Conservation (phyloP, 2,113 vertebrate genomes). For the Nycticebus coucang region DNA sequence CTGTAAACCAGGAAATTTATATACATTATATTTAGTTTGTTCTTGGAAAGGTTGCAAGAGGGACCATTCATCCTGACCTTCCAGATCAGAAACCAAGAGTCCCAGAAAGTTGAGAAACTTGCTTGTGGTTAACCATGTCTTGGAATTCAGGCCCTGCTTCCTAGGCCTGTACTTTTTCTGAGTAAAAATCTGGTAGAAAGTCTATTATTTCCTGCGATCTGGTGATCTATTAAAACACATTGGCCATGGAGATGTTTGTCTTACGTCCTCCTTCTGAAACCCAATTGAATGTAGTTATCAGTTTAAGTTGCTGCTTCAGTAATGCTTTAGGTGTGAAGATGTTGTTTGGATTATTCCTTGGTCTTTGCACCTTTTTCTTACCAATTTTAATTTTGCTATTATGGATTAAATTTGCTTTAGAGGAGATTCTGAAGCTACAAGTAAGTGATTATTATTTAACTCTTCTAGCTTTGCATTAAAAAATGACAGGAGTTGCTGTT, state of each 20-base stretch:
- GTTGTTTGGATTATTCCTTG: neutral
- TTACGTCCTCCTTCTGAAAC: neutral
- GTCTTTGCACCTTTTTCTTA: neutral
- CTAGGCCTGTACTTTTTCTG: neutral
- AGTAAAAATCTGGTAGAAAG: too few species aligned
- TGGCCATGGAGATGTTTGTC: neutral
- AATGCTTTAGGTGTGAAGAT: neutral
- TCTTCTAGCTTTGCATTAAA: neutral
- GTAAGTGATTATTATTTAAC: neutral
- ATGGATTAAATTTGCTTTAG: neutral
- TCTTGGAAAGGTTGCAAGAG: neutral
- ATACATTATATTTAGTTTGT: neutral
- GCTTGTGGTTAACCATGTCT: neutral
- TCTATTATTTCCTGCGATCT: neutral
- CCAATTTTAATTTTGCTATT: slow-evolving; percentile 35
- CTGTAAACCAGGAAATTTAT: neutral
- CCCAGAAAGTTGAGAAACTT: neutral
- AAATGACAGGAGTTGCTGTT: neutral
- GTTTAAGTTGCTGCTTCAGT: neutral
- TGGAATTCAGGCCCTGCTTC: neutral
- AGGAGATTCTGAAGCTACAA: neutral
- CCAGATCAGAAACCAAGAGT: neutral
- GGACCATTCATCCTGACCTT: neutral
- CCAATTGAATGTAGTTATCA: neutral
- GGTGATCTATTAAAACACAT: neutral